Evolutionary conservation across 2,797 vertebrate genomes (phyloP).

Genomic region (Rousettus madagascariensis): DNA sequence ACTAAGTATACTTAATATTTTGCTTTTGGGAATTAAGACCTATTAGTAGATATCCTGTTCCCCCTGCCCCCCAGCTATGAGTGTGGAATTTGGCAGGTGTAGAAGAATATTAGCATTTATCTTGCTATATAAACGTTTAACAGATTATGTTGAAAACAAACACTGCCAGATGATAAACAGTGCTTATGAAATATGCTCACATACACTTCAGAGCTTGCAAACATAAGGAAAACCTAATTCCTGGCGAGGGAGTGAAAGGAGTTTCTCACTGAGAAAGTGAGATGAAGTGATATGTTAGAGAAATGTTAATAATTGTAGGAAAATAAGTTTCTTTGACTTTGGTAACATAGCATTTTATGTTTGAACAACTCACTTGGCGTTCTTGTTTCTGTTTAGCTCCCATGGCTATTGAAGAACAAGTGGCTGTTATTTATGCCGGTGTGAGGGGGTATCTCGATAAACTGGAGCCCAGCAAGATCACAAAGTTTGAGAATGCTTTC

Average conservation of each 20-base stretch:
- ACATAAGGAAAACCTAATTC: neutral
- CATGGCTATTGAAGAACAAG: slow-evolving; percentile 99
- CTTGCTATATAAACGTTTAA: neutral
- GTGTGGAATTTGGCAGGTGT: neutral
- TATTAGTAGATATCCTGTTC: neutral
- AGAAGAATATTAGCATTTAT: neutral
- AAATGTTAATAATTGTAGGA: neutral
- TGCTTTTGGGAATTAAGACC: neutral
- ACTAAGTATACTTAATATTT: neutral
- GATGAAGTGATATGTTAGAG: neutral
- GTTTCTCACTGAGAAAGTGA: neutral
- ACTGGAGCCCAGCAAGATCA: slow-evolving; percentile 98
- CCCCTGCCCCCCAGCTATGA: rapidly evolving
- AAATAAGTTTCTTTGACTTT: neutral
- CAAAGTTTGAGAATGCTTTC: slow-evolving; percentile 96
- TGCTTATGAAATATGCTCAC: neutral
- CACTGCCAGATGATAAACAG: neutral
- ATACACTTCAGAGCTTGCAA: neutral
- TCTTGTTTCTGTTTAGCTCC: slow-evolving; percentile 83
- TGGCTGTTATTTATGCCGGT: slow-evolving; percentile 97
- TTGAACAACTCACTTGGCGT: neutral
- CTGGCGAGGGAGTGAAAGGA: neutral
- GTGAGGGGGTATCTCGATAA: slow-evolving; percentile 98
- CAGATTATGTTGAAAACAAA: neutral
- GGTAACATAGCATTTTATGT: neutral